Percentiles rank a stretch among this genome's conserved stretches.
phyloP scores from a whole-genome alignment of 1,140 invertebrate species.

The Rhopalosiphum padi region DNA sequence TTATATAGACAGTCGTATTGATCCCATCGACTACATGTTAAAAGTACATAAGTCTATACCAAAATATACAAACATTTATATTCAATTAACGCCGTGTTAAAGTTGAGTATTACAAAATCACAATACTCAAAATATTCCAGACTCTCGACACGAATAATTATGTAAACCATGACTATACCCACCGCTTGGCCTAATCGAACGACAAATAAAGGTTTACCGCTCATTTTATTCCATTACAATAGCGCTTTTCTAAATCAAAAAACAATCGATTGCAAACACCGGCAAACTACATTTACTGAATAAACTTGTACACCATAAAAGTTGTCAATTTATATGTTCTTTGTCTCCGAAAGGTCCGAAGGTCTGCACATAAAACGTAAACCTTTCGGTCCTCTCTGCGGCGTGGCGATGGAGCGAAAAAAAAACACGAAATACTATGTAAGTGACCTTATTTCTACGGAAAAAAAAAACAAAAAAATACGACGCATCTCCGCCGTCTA shows the following conservation, averaged over 20 bases:
- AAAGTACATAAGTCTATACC: neutral
- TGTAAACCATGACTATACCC: neutral
- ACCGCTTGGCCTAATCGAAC: neutral
- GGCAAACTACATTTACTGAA: neutral
- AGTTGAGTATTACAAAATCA: neutral
- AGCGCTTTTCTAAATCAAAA: neutral
- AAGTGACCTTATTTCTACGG: slow-evolving; percentile 34
- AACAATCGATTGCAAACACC: neutral
- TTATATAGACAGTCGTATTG: neutral
- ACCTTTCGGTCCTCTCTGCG: neutral
- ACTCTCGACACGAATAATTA: neutral
- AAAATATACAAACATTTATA: neutral
- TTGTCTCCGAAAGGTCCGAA: slow-evolving; percentile 36
- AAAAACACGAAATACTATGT: slow-evolving; percentile 5
- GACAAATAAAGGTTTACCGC: neutral
- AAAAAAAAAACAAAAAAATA: neutral
- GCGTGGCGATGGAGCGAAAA: neutral
- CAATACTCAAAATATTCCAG: neutral
- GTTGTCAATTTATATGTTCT: slow-evolving; percentile 50
- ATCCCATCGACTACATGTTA: neutral
- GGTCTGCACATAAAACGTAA: slow-evolving; percentile 42
- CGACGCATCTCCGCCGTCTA: neutral
- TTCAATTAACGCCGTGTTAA: neutral
- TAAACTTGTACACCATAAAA: slow-evolving; percentile 46
- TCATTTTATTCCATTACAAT: neutral